Evolutionary conservation across 2,797 vertebrate species (phyloP).

Genomic region (Myotis planiceps): DNA sequence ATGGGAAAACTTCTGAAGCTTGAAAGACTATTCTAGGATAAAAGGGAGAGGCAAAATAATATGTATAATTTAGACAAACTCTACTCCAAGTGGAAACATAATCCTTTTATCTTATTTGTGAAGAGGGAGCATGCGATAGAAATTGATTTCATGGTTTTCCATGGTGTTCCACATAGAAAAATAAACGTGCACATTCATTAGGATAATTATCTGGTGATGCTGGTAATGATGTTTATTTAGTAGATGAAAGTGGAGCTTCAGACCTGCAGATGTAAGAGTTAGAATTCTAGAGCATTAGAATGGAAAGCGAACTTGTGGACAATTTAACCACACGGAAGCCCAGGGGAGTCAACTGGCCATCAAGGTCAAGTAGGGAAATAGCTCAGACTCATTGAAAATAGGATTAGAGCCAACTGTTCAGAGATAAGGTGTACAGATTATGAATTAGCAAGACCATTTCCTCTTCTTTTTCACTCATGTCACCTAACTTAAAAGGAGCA

Average conservation of each 20-base stretch:
- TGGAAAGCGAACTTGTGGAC: background rate
- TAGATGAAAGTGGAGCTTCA: conserved; percentile 49
- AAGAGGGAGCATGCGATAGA: background rate
- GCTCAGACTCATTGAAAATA: background rate
- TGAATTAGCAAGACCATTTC: background rate
- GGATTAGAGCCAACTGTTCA: background rate
- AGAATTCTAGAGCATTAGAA: background rate
- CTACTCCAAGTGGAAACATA: conserved; percentile 28
- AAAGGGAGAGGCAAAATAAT: conserved; percentile 39
- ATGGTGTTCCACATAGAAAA: conserved; percentile 42
- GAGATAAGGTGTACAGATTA: background rate
- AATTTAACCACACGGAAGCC: background rate
- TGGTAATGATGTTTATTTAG: conserved; percentile 34
- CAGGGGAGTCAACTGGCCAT: background rate
- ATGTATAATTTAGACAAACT: conserved; percentile 35
- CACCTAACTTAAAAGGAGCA: background rate
- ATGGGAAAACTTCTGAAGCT: conserved; percentile 50
- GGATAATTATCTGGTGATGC: conserved; percentile 5
- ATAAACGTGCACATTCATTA: conserved; percentile 12
- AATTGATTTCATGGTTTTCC: conserved; percentile 48
- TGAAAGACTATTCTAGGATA: conserved; percentile 32
- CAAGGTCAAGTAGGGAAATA: background rate
- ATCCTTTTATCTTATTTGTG: conserved; percentile 29
- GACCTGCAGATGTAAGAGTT: background rate
- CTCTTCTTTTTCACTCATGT: background rate